Conservation (phyloP, 2,797 vertebrate genomes). For the Enteromius anoplus region DNA sequence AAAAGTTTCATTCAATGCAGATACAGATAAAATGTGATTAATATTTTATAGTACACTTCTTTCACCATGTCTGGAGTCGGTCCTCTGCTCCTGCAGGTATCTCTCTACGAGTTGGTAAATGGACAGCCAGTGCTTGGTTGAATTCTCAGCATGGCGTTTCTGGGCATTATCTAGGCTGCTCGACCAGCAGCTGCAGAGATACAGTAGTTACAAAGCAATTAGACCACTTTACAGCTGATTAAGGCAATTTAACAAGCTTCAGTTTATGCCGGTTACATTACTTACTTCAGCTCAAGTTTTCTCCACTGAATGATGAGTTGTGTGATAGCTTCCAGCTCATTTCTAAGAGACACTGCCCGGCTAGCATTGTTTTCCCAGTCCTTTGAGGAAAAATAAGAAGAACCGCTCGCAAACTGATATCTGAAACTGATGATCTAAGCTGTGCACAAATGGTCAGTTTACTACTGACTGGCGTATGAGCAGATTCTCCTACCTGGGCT, state of each 20-base stretch:
- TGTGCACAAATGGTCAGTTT: not conserved
- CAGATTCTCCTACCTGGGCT: constrained; percentile 83
- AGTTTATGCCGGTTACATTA: not conserved
- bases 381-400: constrained; percentile 67
- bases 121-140: constrained; percentile 92
- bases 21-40: not conserved
- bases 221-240: not conserved
- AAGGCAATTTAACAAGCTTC: not conserved
- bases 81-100: constrained; percentile 81
- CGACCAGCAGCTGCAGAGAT: constrained; percentile 88
- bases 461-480: not conserved
- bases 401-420: not conserved
- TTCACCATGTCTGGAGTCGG: constrained; percentile 75
- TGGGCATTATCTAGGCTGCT: constrained; percentile 90
- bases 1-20: not conserved
- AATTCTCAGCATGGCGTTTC: constrained; percentile 86
- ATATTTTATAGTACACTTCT: not conserved
- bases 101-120: constrained; percentile 93
- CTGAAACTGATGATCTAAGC: not conserved
- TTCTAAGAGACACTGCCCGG: constrained; percentile 83
- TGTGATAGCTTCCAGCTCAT: constrained; percentile 86
- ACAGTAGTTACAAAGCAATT: constrained; percentile 3
- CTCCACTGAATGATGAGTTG: constrained; percentile 95
- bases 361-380: constrained; percentile 98
- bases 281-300: constrained; percentile 91